Conservation (phyloP, 2,888 invertebrate species). For the Standfussiana lucernea region DNA sequence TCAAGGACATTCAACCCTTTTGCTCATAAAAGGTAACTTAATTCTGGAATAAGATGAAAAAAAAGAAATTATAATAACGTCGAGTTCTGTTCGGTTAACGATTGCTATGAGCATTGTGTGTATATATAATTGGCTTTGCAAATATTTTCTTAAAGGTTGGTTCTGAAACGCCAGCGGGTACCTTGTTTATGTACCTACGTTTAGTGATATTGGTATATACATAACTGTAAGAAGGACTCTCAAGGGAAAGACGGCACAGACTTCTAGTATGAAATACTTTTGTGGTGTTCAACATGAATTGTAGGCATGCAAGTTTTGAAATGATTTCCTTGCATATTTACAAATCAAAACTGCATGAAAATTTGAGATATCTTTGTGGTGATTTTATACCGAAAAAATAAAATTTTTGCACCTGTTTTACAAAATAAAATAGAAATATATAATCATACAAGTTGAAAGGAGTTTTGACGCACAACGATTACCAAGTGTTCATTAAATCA, state of each 20-base stretch:
- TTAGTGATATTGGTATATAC: background rate
- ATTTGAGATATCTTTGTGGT: background rate
- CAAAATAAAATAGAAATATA: too few species aligned
- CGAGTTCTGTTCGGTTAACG: conserved; percentile 20
- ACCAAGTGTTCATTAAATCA: too few species aligned
- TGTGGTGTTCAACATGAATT: background rate
- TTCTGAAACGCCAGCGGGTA: background rate
- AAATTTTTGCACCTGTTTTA: background rate
- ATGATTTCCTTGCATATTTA: background rate
- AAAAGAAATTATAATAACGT: conserved; percentile 3
- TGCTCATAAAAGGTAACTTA: conserved; percentile 30
- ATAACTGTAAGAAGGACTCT: background rate
- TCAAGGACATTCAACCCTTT: conserved; percentile 42
- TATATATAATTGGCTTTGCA: conserved; percentile 41
- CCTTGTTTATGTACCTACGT: background rate
- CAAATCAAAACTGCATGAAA: background rate
- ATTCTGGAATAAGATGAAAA: conserved; percentile 23
- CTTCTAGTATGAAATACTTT: background rate
- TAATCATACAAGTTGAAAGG: too few species aligned
- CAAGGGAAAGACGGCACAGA: background rate
- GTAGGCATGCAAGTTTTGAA: background rate
- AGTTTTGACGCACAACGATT: too few species aligned
- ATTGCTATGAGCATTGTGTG: conserved; percentile 20
- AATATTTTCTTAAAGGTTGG: conserved; percentile 13
- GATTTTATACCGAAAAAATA: background rate